Percentiles rank a stretch among this genome's conserved stretches.
Conservation (phyloP, 1,140 invertebrate species). For the Campodea augens region DNA sequence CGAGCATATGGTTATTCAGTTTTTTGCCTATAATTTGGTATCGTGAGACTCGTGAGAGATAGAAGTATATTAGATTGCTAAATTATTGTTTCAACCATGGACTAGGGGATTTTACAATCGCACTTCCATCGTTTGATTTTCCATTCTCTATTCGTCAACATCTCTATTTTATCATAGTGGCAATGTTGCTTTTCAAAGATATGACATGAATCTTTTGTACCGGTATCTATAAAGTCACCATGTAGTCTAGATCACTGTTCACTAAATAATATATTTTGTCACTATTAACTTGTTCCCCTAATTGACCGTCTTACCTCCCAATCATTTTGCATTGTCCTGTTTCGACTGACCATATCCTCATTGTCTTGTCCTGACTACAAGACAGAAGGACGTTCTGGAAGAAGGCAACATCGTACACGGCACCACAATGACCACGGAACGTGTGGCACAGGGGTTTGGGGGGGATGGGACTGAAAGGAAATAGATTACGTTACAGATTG, state of each 20-base stretch:
- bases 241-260: conserved; percentile 7
- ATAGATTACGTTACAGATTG: too few species aligned
- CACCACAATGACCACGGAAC: conserved; percentile 47
- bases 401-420: conserved; percentile 51
- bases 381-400: conserved; percentile 41
- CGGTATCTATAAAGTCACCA: conserved; percentile 2
- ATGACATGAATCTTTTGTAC: not conserved
- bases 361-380: conserved; percentile 53
- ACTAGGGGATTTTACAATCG: too few species aligned
- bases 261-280: conserved; percentile 1
- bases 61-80: too few species aligned
- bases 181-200: not conserved
- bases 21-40: too few species aligned
- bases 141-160: too few species aligned
- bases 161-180: not conserved
- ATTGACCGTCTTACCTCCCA: conserved; percentile 33
- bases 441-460: too few species aligned
- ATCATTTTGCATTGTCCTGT: conserved; percentile 45
- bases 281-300: not conserved
- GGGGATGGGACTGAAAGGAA: too few species aligned
- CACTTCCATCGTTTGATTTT: too few species aligned
- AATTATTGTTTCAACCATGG: too few species aligned
- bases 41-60: too few species aligned
- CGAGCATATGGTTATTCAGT: too few species aligned
- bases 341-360: conserved; percentile 46